Evolutionary conservation across 2,888 invertebrate genomes (phyloP).

Genomic region (Acanthopleura granulata): DNA sequence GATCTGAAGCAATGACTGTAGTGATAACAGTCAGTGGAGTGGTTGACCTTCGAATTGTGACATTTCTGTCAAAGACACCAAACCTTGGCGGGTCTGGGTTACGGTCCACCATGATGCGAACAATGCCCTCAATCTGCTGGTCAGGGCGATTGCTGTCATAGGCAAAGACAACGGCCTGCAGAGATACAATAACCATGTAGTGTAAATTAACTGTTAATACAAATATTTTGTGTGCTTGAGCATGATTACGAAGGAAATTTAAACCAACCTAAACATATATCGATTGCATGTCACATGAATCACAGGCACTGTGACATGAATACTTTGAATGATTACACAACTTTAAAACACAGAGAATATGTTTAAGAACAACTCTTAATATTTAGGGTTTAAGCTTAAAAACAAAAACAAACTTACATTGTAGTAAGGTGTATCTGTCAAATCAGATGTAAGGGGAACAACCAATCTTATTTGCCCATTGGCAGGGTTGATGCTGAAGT

Average conservation of each 20-base stretch:
- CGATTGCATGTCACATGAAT: no score
- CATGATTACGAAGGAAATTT: no score
- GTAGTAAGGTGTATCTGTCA: neutral
- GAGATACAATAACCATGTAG: no score
- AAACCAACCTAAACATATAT: no score
- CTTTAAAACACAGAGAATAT: no score
- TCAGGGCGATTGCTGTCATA: slow-evolving; percentile 8
- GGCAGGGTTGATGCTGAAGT: slow-evolving; percentile 34
- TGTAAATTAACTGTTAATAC: no score
- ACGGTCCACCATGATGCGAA: slow-evolving; percentile 3
- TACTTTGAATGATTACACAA: no score
- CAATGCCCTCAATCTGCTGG: neutral
- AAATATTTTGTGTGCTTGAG: no score
- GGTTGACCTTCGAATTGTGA: neutral
- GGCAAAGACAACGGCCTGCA: slow-evolving; percentile 13
- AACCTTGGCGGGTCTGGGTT: neutral
- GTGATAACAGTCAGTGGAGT: neutral
- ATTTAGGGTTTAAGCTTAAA: no score
- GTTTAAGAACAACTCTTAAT: no score
- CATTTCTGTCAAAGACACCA: neutral
- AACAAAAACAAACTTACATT: slow-evolving; percentile 1
- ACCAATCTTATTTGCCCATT: slow-evolving; percentile 31
- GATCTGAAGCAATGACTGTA: neutral
- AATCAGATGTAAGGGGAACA: slow-evolving; percentile 7
- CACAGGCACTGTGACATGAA: no score